A percentile compares a stretch with the other conserved stretches of the same genome.
These are phyloP conservation scores for Mus caroli DNA, from an alignment of 2,797 vertebrate species.

Conservation along the genomic window DNA sequence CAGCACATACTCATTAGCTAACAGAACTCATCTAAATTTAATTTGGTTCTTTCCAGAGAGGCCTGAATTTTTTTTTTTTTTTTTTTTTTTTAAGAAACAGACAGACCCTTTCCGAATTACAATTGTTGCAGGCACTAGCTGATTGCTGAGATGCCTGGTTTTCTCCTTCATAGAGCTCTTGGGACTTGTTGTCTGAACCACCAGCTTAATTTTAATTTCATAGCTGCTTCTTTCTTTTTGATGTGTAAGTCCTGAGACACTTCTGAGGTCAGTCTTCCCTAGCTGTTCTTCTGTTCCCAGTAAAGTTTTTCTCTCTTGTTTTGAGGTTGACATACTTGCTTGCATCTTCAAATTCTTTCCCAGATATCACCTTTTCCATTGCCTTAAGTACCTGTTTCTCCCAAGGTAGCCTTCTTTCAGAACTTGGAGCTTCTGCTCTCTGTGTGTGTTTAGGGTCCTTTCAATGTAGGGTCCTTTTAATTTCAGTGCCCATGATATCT, in stretches of 20 bases:
- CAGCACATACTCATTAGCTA: conserved; percentile 9
- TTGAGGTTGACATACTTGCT: conserved; percentile 27
- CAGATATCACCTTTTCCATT: conserved; percentile 47
- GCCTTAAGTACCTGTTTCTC: neutral
- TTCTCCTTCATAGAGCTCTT: conserved; percentile 35
- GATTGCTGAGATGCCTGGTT: neutral
- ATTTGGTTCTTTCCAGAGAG: conserved; percentile 22
- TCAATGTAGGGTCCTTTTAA: neutral
- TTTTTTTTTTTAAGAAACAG: neutral
- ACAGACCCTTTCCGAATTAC: conserved; percentile 2
- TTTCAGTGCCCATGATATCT: neutral
- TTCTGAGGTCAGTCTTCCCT: neutral
- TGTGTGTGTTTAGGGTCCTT: neutral
- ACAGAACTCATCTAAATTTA: conserved; percentile 33
- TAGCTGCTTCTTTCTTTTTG: neutral
- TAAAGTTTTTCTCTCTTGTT: neutral
- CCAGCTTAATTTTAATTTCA: conserved; percentile 10
- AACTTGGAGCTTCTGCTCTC: neutral
- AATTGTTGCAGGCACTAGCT: conserved; percentile 15
- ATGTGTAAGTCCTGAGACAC: neutral
- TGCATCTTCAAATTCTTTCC: conserved; percentile 32
- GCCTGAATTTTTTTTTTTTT: neutral
- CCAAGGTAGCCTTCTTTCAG: neutral
- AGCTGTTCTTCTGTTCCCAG: neutral
- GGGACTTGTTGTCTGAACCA: neutral